Percentiles rank a stretch among this genome's conserved stretches.
Evolutionary conservation across 2,797 vertebrate genomes (phyloP).

Genomic region (Oreonectes daqikongensis): DNA sequence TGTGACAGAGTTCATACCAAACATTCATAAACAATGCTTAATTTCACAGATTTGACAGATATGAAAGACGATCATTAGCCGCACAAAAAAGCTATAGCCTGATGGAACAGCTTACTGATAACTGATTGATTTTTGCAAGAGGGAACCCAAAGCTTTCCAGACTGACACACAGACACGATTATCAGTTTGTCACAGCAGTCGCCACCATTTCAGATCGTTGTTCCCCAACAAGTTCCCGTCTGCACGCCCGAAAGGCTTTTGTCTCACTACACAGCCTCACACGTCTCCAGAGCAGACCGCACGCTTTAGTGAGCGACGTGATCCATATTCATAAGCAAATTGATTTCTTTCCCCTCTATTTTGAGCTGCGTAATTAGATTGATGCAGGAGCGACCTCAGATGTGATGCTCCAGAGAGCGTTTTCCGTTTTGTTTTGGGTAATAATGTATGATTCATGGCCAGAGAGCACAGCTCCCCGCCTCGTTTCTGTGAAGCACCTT

Average conservation of each 20-base stretch:
- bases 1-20: neutral
- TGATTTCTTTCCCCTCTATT: slow-evolving; percentile 75
- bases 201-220: slow-evolving; percentile 2
- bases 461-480: slow-evolving; percentile 62
- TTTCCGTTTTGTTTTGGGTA: slow-evolving; percentile 75
- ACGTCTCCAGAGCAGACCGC: slow-evolving; percentile 32
- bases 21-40: neutral
- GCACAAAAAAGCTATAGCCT: neutral
- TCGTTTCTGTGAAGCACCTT: slow-evolving; percentile 66
- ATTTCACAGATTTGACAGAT: neutral
- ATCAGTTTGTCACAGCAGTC: slow-evolving; percentile 21
- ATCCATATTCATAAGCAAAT: slow-evolving; percentile 76
- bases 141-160: neutral
- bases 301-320: slow-evolving; percentile 60
- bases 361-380: slow-evolving; percentile 78
- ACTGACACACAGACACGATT: slow-evolving; percentile 13
- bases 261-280: slow-evolving; percentile 11
- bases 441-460: slow-evolving; percentile 78
- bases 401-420: slow-evolving; percentile 71
- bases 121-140: slow-evolving; percentile 24
- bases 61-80: slow-evolving; percentile 7
- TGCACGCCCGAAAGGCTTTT: slow-evolving; percentile 19
- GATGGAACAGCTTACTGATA: slow-evolving; percentile 11
- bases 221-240: slow-evolving; percentile 19
- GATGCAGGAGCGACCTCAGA: slow-evolving; percentile 71